phyloP scores from a whole-genome alignment of 2,797 vertebrate genomes.

The Micropoecilia bifurca region DNA sequence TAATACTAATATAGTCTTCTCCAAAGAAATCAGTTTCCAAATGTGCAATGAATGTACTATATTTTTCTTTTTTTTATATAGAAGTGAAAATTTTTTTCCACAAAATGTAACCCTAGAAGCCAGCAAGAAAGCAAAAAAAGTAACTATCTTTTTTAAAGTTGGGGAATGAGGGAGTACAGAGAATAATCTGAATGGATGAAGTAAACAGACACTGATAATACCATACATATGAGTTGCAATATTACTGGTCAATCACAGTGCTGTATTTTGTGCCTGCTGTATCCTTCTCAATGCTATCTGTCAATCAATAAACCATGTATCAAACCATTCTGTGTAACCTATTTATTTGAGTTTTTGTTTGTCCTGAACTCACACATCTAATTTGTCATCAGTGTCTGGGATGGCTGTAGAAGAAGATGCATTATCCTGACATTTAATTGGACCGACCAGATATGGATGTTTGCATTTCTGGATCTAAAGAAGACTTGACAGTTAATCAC shows the following conservation, averaged over 20 bases:
- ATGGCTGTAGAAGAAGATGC: not conserved
- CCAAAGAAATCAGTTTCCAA: conserved; percentile 62
- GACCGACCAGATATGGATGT: not conserved
- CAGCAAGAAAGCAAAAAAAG: conserved; percentile 49
- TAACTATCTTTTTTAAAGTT: conserved; percentile 21
- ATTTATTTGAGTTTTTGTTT: not conserved
- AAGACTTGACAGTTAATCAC: not conserved
- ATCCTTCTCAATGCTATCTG: conserved; percentile 70
- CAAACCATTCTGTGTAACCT: conserved; percentile 10
- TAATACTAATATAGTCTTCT: conserved; percentile 34
- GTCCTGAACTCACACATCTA: not conserved
- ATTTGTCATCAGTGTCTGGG: not conserved
- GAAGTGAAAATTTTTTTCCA: conserved; percentile 46
- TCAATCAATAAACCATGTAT: conserved; percentile 77
- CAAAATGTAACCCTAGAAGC: conserved; percentile 54
- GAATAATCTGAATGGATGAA: conserved; percentile 35
- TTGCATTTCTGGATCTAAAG: not conserved
- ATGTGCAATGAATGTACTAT: conserved; percentile 52
- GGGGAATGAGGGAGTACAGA: conserved; percentile 8
- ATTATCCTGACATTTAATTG: not conserved
- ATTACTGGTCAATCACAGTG: conserved; percentile 72
- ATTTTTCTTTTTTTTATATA: conserved; percentile 61
- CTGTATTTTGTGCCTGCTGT: conserved; percentile 78
- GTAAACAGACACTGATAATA: not conserved
- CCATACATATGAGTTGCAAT: conserved; percentile 53